Evolutionary conservation across 2,888 invertebrate species (phyloP).

Genomic region (Luperina testacea): DNA sequence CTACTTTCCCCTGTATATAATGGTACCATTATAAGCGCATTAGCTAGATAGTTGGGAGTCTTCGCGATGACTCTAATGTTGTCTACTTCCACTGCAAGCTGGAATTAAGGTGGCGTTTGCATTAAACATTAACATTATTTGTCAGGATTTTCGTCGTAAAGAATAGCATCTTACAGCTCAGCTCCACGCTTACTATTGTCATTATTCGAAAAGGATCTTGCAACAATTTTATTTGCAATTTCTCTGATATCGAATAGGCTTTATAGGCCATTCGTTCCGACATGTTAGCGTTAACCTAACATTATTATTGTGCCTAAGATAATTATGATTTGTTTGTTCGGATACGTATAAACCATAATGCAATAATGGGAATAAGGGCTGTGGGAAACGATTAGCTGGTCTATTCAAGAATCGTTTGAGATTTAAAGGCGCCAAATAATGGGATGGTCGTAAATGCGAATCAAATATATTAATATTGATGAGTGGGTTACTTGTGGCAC

Average conservation of each 20-base stretch:
- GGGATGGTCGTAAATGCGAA: slow-evolving; percentile 25
- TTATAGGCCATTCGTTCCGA: slow-evolving; percentile 8
- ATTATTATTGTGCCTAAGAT: slow-evolving; percentile 33
- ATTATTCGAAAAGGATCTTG: slow-evolving; percentile 15
- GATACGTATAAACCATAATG: slow-evolving; percentile 44
- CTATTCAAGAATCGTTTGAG: slow-evolving; percentile 28
- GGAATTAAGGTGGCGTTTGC: slow-evolving; percentile 71
- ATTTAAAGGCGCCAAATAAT: slow-evolving; percentile 37
- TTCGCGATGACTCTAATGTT: slow-evolving; percentile 73
- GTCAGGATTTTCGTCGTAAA: slow-evolving; percentile 55
- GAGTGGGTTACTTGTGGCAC: not conserved
- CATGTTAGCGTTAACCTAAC: slow-evolving; percentile 28
- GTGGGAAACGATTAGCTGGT: slow-evolving; percentile 56
- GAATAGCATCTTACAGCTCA: slow-evolving; percentile 48
- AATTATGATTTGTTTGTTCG: slow-evolving; percentile 60
- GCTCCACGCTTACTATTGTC: slow-evolving; percentile 14
- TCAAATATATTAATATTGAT: slow-evolving; percentile 31
- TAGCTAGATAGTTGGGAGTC: slow-evolving; percentile 79
- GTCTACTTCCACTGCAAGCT: slow-evolving; percentile 71
- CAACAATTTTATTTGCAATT: not conserved
- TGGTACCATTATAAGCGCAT: slow-evolving; percentile 86
- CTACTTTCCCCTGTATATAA: slow-evolving; percentile 83
- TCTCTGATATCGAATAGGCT: not conserved
- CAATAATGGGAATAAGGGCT: slow-evolving; percentile 53
- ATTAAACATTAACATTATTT: slow-evolving; percentile 67